Evolutionary conservation across 2,797 vertebrate species (phyloP).

Genomic region (Champsocephalus gunnari): DNA sequence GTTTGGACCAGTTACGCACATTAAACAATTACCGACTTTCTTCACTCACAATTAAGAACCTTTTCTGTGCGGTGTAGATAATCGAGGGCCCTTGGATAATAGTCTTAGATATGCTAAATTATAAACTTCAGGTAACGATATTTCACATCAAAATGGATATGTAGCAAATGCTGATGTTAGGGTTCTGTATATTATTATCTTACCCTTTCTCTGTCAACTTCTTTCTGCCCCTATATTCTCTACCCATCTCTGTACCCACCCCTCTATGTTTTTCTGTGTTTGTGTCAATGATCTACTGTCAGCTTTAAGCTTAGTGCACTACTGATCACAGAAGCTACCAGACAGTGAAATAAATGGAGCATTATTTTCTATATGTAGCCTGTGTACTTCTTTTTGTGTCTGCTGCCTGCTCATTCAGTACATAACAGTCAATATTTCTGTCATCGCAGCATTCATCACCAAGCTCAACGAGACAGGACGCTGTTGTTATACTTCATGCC

Average conservation of each 20-base stretch:
- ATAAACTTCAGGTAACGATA: conserved; percentile 33
- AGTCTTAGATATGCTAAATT: conserved; percentile 13
- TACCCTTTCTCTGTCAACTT: conserved; percentile 1
- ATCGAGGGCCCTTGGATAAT: conserved; percentile 22
- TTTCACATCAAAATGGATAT: conserved; percentile 44
- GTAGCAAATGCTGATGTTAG: conserved; percentile 10
- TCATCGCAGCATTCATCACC: background rate
- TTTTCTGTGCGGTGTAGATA: conserved; percentile 36
- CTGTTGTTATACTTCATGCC: conserved; percentile 6
- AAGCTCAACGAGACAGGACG: conserved; percentile 1
- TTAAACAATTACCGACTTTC: background rate
- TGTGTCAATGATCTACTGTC: conserved; percentile 37
- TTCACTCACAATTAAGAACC: conserved; percentile 9
- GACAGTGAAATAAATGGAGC: conserved; percentile 67
- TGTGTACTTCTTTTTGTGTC: conserved; percentile 24
- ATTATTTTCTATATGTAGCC: conserved; percentile 55
- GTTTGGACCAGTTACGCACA: background rate
- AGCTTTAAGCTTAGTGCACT: conserved; percentile 48
- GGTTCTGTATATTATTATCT: conserved; percentile 3
- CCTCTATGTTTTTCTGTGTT: conserved; percentile 20
- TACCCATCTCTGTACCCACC: conserved; percentile 1
- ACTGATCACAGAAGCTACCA: conserved; percentile 40
- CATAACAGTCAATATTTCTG: background rate
- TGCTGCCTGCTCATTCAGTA: conserved; percentile 1
- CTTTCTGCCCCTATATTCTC: conserved; percentile 4